phyloP scores from a whole-genome alignment of 2,797 vertebrate species.

The Acrossocheilus wenchowensis region DNA sequence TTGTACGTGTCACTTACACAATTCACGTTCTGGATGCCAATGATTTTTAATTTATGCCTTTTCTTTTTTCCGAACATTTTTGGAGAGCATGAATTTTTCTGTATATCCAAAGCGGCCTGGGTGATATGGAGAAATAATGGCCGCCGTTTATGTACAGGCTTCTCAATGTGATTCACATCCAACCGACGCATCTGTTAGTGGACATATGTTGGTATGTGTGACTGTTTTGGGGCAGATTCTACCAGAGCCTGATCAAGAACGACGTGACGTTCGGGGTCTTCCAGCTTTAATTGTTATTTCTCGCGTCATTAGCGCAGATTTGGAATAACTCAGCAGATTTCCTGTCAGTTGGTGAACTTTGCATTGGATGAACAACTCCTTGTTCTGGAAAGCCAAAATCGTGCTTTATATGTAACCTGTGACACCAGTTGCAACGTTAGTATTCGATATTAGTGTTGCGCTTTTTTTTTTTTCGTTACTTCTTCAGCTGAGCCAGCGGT shows the following conservation, averaged over 20 bases:
- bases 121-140: constrained; percentile 70
- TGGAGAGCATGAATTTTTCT: constrained; percentile 76
- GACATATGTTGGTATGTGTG: constrained; percentile 51
- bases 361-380: neutral
- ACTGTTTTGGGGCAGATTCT: constrained; percentile 43
- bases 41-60: constrained; percentile 73
- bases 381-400: constrained; percentile 13
- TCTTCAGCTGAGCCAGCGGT: constrained; percentile 24
- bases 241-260: constrained; percentile 43
- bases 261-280: constrained; percentile 60
- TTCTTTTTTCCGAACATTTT: constrained; percentile 59
- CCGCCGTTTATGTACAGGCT: constrained; percentile 71
- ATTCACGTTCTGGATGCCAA: constrained; percentile 75
- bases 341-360: neutral
- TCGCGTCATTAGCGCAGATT: constrained; percentile 4
- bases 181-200: constrained; percentile 13
- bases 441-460: neutral
- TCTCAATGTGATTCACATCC: constrained; percentile 65
- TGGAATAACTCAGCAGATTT: neutral
- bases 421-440: constrained; percentile 15
- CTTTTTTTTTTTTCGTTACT: neutral
- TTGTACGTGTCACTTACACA: constrained; percentile 80
- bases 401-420: constrained; percentile 17
- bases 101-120: constrained; percentile 73
- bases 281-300: constrained; percentile 55